Conservation (phyloP, 2,888 invertebrate genomes). For the Barypeithes pellucidus region DNA sequence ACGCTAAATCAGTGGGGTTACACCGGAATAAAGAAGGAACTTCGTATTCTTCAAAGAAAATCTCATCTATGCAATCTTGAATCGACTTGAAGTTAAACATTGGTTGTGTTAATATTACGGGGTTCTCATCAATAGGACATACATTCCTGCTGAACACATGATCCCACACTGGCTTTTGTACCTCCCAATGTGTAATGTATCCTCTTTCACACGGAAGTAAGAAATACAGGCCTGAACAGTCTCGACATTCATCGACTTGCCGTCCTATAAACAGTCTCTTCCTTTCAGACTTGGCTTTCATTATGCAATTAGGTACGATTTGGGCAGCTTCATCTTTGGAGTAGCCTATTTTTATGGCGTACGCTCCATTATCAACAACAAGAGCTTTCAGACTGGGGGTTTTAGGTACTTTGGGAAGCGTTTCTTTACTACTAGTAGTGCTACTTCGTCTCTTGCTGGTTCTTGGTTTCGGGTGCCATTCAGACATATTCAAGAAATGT, state of each 20-base stretch:
- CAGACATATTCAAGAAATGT: conserved; percentile 18
- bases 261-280: conserved; percentile 93
- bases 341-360: conserved; percentile 89
- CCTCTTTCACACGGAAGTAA: conserved; percentile 96
- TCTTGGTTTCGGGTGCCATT: conserved; percentile 41
- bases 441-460: conserved; percentile 45
- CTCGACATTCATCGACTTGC: conserved; percentile 97
- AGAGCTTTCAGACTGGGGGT: conserved; percentile 53
- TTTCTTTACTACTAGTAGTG: conserved; percentile 26
- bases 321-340: conserved; percentile 79
- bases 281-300: conserved; percentile 98
- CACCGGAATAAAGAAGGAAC: conserved; percentile 86
- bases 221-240: conserved; percentile 95
- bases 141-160: conserved; percentile 92
- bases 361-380: conserved; percentile 87
- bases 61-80: conserved; percentile 95
- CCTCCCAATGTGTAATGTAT: conserved; percentile 96
- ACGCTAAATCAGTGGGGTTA: conserved; percentile 85
- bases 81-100: conserved; percentile 93
- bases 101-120: conserved; percentile 94
- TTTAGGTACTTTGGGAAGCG: conserved; percentile 28
- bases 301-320: conserved; percentile 93
- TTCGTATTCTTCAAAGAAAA: conserved; percentile 98
- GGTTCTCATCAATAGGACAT: conserved; percentile 84
- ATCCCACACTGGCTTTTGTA: conserved; percentile 97